Percentiles rank a stretch among this genome's conserved stretches.
These are phyloP conservation scores for Agrochola circellaris DNA, from an alignment of 2,888 invertebrate genomes.

Conservation along the genomic window DNA sequence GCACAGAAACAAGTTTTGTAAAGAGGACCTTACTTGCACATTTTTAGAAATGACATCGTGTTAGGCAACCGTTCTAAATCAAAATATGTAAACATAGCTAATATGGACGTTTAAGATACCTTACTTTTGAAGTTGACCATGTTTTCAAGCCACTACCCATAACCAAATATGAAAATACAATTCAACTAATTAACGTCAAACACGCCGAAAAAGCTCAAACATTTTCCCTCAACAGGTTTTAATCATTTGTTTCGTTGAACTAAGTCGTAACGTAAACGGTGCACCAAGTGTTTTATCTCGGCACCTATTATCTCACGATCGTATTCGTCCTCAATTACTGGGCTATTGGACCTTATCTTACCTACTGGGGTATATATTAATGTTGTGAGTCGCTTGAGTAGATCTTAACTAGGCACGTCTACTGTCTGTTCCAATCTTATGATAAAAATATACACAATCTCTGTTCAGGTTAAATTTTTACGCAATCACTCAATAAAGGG, in stretches of 20 bases:
- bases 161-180: not conserved
- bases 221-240: constrained; percentile 24
- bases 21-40: not conserved
- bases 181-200: not conserved
- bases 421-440: too few species aligned
- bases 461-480: too few species aligned
- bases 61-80: not conserved
- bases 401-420: not conserved
- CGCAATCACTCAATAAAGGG: not conserved
- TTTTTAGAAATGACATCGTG: not conserved
- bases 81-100: not conserved
- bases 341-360: constrained; percentile 22
- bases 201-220: constrained; percentile 6
- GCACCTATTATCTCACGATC: constrained; percentile 48
- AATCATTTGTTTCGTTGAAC: constrained; percentile 17
- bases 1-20: constrained; percentile 26
- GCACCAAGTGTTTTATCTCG: constrained; percentile 33
- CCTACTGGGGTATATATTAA: not conserved
- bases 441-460: too few species aligned
- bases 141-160: not conserved
- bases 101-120: too few species aligned
- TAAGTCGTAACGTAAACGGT: constrained; percentile 22
- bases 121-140: not conserved
- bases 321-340: constrained; percentile 46
- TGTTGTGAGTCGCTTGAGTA: not conserved